These are phyloP conservation scores for Sander vitreus DNA, from an alignment of 2,113 vertebrate genomes.

Conservation along the genomic window DNA sequence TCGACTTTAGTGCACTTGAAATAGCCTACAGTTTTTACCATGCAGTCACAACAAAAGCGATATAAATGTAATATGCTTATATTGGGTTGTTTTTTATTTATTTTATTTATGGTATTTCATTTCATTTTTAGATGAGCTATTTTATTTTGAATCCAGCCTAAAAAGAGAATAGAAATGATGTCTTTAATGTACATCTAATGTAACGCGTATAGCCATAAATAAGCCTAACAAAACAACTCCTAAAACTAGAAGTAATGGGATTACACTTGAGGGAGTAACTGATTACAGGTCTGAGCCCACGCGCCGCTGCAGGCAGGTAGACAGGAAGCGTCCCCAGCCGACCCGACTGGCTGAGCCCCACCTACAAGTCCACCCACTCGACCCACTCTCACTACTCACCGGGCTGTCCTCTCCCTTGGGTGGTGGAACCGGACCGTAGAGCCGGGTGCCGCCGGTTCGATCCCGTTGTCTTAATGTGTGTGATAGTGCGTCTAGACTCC, in stretches of 20 bases:
- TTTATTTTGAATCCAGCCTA: not conserved
- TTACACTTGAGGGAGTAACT: slow-evolving; percentile 24
- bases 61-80: too few species aligned
- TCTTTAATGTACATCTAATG: not conserved
- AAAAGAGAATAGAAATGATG: not conserved
- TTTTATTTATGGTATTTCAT: not conserved
- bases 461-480: slow-evolving; percentile 31
- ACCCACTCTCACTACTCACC: slow-evolving; percentile 60
- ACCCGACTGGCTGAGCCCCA: slow-evolving; percentile 76
- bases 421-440: slow-evolving; percentile 25
- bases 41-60: not conserved
- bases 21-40: not conserved
- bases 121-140: fast-evolving
- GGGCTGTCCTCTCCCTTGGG: slow-evolving; percentile 45
- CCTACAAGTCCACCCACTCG: slow-evolving; percentile 63
- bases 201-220: not conserved
- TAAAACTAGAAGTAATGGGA: slow-evolving; percentile 12
- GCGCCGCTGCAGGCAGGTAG: slow-evolving; percentile 65
- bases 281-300: slow-evolving; percentile 26
- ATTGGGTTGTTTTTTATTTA: too few species aligned
- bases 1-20: slow-evolving; percentile 2
- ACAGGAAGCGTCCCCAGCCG: slow-evolving; percentile 73
- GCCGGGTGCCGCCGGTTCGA: slow-evolving; percentile 35
- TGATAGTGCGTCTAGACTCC: slow-evolving; percentile 73
- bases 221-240: too few species aligned